Evolutionary conservation across 2,888 invertebrate genomes (phyloP).

Genomic region (Nomada lathburiana): DNA sequence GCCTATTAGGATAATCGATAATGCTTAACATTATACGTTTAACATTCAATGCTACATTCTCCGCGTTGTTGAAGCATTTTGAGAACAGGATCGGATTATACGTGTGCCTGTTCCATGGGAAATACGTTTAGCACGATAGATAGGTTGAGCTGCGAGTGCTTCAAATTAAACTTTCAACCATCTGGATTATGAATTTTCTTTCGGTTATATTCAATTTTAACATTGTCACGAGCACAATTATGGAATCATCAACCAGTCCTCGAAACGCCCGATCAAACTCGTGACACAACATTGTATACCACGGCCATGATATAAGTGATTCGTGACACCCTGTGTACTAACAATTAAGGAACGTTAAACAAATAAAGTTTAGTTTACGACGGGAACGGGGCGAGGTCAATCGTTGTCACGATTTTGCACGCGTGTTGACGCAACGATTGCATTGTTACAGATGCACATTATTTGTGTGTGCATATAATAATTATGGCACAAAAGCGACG

Average conservation of each 20-base stretch:
- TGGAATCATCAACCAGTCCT: no score
- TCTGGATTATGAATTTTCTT: no score
- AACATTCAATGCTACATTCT: constrained; percentile 1
- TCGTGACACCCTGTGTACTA: background rate
- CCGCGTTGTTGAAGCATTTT: background rate
- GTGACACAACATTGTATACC: background rate
- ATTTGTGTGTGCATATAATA: constrained; percentile 25
- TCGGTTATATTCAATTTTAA: no score
- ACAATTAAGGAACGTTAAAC: background rate
- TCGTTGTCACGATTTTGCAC: constrained; percentile 29
- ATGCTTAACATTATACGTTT: constrained; percentile 17
- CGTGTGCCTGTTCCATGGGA: background rate
- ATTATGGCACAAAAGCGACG: constrained; percentile 28
- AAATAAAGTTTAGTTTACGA: background rate
- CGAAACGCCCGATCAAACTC: no score
- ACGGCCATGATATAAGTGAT: background rate
- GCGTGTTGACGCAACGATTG: constrained; percentile 10
- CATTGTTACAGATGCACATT: constrained; percentile 24
- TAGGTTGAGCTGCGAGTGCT: no score
- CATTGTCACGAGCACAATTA: no score
- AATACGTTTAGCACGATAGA: background rate
- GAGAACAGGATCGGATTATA: background rate
- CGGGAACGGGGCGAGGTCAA: constrained; percentile 7
- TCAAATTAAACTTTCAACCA: no score
- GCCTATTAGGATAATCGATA: constrained; percentile 39